Base-by-base conservation (phyloP, 2,797 vertebrate species). In the Danio albolineatus region DNA sequence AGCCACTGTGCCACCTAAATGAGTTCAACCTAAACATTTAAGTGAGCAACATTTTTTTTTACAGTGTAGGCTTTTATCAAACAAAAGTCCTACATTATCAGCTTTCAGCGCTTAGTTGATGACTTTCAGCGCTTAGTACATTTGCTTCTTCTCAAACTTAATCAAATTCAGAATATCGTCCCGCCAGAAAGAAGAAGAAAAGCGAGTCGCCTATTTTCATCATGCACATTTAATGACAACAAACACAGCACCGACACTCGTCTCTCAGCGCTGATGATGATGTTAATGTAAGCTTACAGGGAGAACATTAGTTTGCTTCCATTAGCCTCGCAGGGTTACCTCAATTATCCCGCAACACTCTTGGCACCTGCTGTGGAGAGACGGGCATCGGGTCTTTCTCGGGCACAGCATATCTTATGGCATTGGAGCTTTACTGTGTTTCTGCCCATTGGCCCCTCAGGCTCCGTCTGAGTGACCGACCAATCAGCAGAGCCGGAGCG, bases 281-380 rank as follows among this genome's bases (percentile, higher is more conserved):
- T 86, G 67, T 67, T 78, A 78, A 86, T 87, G 80, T 88, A 72
- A 85, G 78, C 43, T 65, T 82, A 65, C 44, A 61, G 53, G 16
- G 60, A 70, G 78, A 70, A 41, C 82, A 86, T 87, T 86, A 87
- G 84, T 84, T 81, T 17, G 14, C 86, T 83, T 90, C 88, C 91
- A 94, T 93, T 93, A 92, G 89, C 86, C 82, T 85, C 59, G 44
- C 80, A 89, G 87, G 83, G 86, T 86, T 86, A 83, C 82, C 84
- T 85, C 85, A 86, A 85, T 90, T 91, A 88, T 88, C 81, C 86
- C 64, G 76, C 51, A 67, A 62, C 82, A 83, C 86, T 88, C 80
- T 85, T 84, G 83, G 78, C 84, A 86, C 91, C 88, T 78, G 89
- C 90, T 90, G 90, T 82, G 89, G 39, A 66, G 38, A 70, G 60